Evolutionary conservation across 2,797 vertebrate genomes (phyloP), one percentile per base, ranked within the genome.

Genomic region (Gobionotothen gibberifrons): DNA sequence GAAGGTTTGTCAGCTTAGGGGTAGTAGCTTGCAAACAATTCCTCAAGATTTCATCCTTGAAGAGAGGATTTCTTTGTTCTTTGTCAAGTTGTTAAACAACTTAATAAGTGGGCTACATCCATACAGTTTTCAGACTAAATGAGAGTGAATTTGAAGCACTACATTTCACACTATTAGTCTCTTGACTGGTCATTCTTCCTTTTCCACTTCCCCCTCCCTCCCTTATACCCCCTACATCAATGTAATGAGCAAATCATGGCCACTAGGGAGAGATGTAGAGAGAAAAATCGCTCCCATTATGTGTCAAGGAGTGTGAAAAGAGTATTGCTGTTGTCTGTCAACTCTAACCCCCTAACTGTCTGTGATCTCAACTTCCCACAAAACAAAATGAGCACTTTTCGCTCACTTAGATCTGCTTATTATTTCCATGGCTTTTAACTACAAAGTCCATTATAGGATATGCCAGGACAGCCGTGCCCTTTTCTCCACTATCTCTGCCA

Each of bases 371-470:
- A 88, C 78, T 92, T 81, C 70, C 72, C 69, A 54, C 72, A 58
- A 79, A 85, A 91, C 90, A 92, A 85, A 90, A 92, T 89, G 47
- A 72, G 71, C 66, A 53, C 73, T 72, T 86, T 80, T 81, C 81
- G 75, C 79, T 62, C 82, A 68, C 56, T 51, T 79, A 75, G 83
- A 88, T 88, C 85, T 76, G 85, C 87, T 91, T 92, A 93, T 92
- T 90, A 91, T 89, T 91, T 92, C 85, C 74, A 86, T 88, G 89
- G 92, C 90, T 90, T 92, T 92, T 89, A 89, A 93, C 87, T 88
- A 90, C 93, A 92, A 93, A 90, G 86, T 92, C 90, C 82, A 91
- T 93, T 92, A 89, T 82, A 81, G 86, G 82, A 94, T 93, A 94
- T 92, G 89, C 82, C 90, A 88, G 90, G 85, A 87, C 81, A 90